Conservation (phyloP, 1,140 invertebrate genomes). For the Bathynomus jamesi region DNA sequence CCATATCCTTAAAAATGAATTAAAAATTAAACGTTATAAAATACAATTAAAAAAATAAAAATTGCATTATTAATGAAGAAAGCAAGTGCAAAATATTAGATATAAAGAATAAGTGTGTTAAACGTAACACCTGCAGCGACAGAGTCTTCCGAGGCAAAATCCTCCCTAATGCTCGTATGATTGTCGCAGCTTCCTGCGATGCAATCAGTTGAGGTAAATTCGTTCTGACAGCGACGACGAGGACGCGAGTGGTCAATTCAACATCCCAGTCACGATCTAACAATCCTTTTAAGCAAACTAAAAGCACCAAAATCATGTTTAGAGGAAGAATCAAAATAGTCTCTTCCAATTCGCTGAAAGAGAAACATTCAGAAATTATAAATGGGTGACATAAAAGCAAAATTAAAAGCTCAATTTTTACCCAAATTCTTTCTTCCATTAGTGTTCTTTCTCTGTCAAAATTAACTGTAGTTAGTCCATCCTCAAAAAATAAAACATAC, state of each 20-base stretch:
- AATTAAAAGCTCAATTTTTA: neutral
- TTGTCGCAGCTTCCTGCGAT: constrained; percentile 51
- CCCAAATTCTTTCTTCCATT: no score
- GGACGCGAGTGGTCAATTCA: constrained; percentile 66
- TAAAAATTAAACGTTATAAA: constrained; percentile 34
- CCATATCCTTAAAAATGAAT: constrained; percentile 57
- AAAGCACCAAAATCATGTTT: constrained; percentile 65
- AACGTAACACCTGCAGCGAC: constrained; percentile 51
- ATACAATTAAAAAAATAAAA: neutral
- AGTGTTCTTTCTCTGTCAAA: no score
- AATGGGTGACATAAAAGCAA: neutral
- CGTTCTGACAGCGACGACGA: constrained; percentile 70
- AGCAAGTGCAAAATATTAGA: neutral
- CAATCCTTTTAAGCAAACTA: constrained; percentile 61
- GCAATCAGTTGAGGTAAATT: constrained; percentile 75
- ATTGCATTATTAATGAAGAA: neutral
- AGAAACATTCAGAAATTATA: no score
- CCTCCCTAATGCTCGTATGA: constrained; percentile 58
- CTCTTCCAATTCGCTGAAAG: constrained; percentile 79
- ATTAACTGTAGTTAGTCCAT: no score
- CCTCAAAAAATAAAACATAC: no score
- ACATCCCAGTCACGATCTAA: constrained; percentile 55
- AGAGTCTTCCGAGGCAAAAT: constrained; percentile 53
- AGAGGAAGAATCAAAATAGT: constrained; percentile 77
- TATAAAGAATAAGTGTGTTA: neutral